phyloP scores from a whole-genome alignment of 2,113 vertebrate species.

The Microcebus griseorufus region DNA sequence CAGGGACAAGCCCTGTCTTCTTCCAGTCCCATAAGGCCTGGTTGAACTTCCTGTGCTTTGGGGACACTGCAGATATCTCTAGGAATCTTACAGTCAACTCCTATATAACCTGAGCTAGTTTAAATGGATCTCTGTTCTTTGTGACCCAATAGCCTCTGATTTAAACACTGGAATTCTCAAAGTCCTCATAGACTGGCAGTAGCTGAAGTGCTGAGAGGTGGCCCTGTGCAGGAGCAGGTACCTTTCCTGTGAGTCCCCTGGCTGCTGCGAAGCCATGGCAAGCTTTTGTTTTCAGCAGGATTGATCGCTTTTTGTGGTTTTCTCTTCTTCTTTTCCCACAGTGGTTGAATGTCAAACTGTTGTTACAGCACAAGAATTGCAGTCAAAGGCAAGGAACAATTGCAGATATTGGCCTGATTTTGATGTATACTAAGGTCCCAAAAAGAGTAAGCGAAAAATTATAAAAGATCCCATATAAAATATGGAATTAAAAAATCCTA shows the following conservation, averaged over 20 bases:
- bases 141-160: background rate
- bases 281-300: background rate
- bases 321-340: background rate
- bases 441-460: background rate
- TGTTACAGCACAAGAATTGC: background rate
- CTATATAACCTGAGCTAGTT: background rate
- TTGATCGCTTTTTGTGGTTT: background rate
- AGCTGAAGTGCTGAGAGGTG: background rate
- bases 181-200: background rate
- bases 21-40: background rate
- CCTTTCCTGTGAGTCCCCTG: background rate
- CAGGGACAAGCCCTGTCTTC: background rate
- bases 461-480: background rate
- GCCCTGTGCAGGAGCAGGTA: background rate
- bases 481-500: background rate
- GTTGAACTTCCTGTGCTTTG: background rate
- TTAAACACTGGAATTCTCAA: background rate
- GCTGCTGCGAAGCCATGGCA: background rate
- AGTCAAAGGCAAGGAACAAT: background rate
- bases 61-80: background rate
- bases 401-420: background rate
- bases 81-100: background rate
- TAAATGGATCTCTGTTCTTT: background rate
- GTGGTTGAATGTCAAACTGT: background rate
- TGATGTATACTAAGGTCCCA: background rate